Conservation (phyloP, 2,113 vertebrate species). For the Cichladusa arquata region DNA sequence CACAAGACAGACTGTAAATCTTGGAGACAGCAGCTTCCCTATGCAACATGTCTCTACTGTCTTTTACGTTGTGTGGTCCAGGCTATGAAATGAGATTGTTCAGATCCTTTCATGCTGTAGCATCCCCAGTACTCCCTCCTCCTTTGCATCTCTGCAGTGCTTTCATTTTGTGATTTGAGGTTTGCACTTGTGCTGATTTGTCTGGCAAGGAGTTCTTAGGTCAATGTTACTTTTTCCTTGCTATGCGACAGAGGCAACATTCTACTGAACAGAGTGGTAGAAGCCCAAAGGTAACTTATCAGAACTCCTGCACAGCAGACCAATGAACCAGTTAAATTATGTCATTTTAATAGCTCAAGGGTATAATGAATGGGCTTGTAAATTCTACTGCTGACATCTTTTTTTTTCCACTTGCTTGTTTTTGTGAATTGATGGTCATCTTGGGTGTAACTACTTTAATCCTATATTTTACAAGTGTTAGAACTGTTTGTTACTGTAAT, state of each 20-base stretch:
- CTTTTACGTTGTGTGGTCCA: background rate
- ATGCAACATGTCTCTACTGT: background rate
- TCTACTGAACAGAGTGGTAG: background rate
- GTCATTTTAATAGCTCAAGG: slow-evolving; percentile 23
- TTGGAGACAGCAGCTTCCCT: background rate
- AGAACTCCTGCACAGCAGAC: background rate
- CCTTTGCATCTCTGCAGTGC: background rate
- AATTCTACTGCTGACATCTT: slow-evolving; percentile 9
- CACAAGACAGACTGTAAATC: background rate
- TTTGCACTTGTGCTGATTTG: background rate
- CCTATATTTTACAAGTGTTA: slow-evolving; percentile 30
- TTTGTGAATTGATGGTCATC: slow-evolving; percentile 44
- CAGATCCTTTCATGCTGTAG: background rate
- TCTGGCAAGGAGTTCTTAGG: background rate
- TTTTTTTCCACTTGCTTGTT: slow-evolving; percentile 36
- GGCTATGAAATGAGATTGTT: background rate
- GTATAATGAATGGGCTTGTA: slow-evolving; percentile 31
- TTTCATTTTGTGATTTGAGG: background rate
- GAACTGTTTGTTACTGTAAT: slow-evolving; percentile 36
- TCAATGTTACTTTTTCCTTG: background rate
- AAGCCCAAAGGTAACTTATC: background rate
- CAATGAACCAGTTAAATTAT: slow-evolving; percentile 1
- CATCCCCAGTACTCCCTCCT: background rate
- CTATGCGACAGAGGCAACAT: background rate
- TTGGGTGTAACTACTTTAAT: slow-evolving; percentile 54